Evolutionary conservation across 2,888 invertebrate species (phyloP).

Genomic region (Drosophila mulleri): DNA sequence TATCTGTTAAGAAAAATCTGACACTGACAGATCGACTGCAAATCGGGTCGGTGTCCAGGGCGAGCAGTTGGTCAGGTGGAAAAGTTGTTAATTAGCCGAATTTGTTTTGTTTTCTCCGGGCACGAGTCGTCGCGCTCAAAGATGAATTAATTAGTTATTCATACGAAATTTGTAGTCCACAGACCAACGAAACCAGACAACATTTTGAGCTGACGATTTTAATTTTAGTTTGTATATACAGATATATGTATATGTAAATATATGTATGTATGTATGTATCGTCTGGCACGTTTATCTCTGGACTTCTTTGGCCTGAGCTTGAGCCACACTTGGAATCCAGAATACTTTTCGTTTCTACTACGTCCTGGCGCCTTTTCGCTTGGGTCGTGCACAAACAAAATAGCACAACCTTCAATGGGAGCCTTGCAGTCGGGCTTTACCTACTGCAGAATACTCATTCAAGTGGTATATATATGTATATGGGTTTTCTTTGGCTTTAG

Average conservation of each 20-base stretch:
- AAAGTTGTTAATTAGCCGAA: conserved; percentile 67
- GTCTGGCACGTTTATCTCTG: conserved; percentile 33
- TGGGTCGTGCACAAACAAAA: conserved; percentile 15
- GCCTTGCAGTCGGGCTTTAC: too few species aligned
- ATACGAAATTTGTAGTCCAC: conserved; percentile 51
- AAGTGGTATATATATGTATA: too few species aligned
- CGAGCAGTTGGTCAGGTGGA: conserved; percentile 10
- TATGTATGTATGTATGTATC: background rate
- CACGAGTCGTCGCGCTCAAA: conserved; percentile 24
- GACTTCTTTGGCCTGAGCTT: conserved; percentile 22
- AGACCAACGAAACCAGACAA: conserved; percentile 31
- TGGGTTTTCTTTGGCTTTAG: too few species aligned
- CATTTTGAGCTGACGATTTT: conserved; percentile 34
- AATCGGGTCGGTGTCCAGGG: background rate
- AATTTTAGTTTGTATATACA: conserved; percentile 8
- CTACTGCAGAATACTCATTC: too few species aligned
- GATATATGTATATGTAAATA: conserved; percentile 4
- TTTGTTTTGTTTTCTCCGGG: conserved; percentile 56
- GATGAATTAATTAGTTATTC: conserved; percentile 68
- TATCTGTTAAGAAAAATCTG: background rate
- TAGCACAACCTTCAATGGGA: too few species aligned
- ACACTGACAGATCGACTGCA: background rate
- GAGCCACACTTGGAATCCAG: conserved; percentile 50
- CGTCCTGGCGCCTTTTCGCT: conserved; percentile 62
- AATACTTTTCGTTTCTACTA: conserved; percentile 9